Base-by-base conservation (phyloP, 2,113 vertebrate genomes). In the Petrocephalus microphthalmus region DNA sequence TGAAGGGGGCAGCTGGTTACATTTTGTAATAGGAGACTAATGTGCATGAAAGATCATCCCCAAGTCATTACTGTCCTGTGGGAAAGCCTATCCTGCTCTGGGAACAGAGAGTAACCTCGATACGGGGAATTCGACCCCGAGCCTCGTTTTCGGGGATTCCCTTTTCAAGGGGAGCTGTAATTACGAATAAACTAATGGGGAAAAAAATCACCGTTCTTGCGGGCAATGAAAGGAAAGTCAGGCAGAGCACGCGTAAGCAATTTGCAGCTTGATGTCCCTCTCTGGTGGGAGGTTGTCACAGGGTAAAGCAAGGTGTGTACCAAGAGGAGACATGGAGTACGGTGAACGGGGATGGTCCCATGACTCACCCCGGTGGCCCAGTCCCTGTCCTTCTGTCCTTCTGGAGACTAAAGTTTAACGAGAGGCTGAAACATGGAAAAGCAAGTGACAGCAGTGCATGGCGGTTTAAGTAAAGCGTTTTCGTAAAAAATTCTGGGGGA, bases 21-120 rank as follows among this genome's bases (percentile, higher is more conserved):
- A 83, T 83, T 83, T 83, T 47, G 45, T 49, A 83, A 49, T 45
- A 83, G 42, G 81, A 83, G 81, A 83, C 81, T 45, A 47, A 45
- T 83, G 81, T 45, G 81, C 81, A 5, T 47, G 37, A 83, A 83
- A 47, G 71, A 83, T 49, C 81, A 83, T 47, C 20, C 37, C 19
- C 22, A 49, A 83, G 45, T 83, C 45, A 47, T 83, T 49, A 83
- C 81, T 83, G 81, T 49, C 42, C 81, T 83, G 81, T 47, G 81
- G 42, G 37, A 47, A 83, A 47, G 81, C 81, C 47, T 49, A 22
- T 49, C 1, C 37, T 83, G 37, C 81, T 83, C 81, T 45, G 22
- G 45, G 81, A 8, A 45, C 19, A 19, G 71, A 78, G 6, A 78
- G 25, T n/a, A 0, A 78, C 29, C 71, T 13, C 33, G 37, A 42